Conservation (phyloP, 2,888 invertebrate genomes). For the Xylocampa areola region DNA sequence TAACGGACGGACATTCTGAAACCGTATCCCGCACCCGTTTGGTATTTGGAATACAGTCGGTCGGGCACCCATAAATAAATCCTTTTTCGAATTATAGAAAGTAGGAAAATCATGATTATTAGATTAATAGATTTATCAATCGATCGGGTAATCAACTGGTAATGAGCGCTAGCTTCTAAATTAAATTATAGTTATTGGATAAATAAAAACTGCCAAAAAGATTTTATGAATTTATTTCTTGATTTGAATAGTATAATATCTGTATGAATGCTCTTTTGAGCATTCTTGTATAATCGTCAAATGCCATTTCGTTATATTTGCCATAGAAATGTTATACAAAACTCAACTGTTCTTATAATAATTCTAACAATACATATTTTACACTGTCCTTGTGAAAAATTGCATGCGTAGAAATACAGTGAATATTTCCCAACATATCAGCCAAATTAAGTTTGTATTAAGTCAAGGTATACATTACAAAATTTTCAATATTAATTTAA, state of each 20-base stretch:
- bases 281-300: slow-evolving; percentile 84
- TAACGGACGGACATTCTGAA: too few relatives aligned
- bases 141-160: too few relatives aligned
- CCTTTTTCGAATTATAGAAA: too few relatives aligned
- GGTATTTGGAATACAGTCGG: too few relatives aligned
- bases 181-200: too few relatives aligned
- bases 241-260: slow-evolving; percentile 87
- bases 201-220: slow-evolving; percentile 67
- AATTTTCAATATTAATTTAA: slow-evolving; percentile 32
- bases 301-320: slow-evolving; percentile 81
- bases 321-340: slow-evolving; percentile 87
- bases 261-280: slow-evolving; percentile 83
- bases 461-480: slow-evolving; percentile 48
- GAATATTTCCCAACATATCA: slow-evolving; percentile 41
- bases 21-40: too few relatives aligned
- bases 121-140: too few relatives aligned
- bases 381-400: slow-evolving; percentile 62
- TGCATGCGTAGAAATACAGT: slow-evolving; percentile 57
- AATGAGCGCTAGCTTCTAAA: too few relatives aligned
- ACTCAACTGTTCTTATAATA: slow-evolving; percentile 83
- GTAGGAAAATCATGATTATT: too few relatives aligned
- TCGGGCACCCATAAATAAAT: too few relatives aligned
- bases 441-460: slow-evolving; percentile 44
- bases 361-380: slow-evolving; percentile 71
- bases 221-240: slow-evolving; percentile 84